Conservation (phyloP, 2,888 invertebrate species). For the Trissonchulus latispiculum region DNA sequence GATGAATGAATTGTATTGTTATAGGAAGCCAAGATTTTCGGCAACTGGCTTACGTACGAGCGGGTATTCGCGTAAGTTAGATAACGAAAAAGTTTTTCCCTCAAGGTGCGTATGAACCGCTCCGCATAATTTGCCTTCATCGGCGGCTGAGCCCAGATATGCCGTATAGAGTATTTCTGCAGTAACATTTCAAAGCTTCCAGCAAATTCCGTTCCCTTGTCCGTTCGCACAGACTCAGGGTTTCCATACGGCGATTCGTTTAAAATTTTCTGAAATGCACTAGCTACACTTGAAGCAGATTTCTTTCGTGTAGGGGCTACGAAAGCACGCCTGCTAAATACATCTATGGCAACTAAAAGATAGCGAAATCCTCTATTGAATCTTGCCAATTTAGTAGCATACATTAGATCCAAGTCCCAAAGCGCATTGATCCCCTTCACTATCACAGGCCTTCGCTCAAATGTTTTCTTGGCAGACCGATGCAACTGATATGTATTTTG, state of each 20-base stretch:
- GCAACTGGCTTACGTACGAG: neutral
- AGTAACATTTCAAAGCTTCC: slow-evolving; percentile 1
- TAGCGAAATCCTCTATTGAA: neutral
- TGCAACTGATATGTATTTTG: neutral
- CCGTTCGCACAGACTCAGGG: neutral
- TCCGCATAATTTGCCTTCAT: neutral
- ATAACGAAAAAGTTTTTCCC: neutral
- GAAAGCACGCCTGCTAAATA: neutral
- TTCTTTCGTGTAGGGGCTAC: neutral
- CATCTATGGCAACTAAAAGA: neutral
- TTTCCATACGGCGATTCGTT: neutral
- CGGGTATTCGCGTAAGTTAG: neutral
- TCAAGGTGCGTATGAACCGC: neutral
- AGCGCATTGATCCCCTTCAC: neutral
- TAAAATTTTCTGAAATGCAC: neutral
- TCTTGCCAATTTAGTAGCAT: neutral
- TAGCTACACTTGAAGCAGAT: neutral
- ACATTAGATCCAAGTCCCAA: neutral
- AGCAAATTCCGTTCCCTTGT: neutral
- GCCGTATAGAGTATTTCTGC: neutral
- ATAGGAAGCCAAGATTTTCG: neutral
- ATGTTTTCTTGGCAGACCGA: neutral
- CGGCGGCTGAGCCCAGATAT: neutral
- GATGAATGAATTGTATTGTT: neutral
- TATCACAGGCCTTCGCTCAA: neutral